Base-by-base conservation (phyloP, 1,140 invertebrate genomes). In the Stratiolaelaps scimitus region DNA sequence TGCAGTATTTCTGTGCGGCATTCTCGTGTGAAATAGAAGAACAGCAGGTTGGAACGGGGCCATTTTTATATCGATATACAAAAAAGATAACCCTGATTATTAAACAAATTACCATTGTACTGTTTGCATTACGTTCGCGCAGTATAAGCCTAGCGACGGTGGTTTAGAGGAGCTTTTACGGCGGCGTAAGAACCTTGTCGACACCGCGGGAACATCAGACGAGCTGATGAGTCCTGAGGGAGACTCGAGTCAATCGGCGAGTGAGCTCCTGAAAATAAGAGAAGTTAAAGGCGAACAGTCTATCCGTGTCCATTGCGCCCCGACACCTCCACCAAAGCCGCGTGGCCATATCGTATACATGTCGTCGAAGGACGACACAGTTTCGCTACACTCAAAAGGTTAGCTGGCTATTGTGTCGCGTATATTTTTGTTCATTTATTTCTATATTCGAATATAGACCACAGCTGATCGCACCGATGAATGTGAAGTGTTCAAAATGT, bases 111-210 rank as follows among this genome's bases (percentile, higher is more conserved):
- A 60, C 23, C 23, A 17, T 60, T 23, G 4, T 60, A 17, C 34
- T 23, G 15, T 60, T 34, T 48, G 19, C 15, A n/a, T n/a, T n/a
- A n/a, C 26, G 47, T 48, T 48, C 15, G 7, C 15, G 47, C 47
- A 60, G 53, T 60, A 60, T 34, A 60, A 60, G 20, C 26, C 26
- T 10, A 26, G 34, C 1, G 26, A 2, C 53, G 34, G 26, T 23
- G 34, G 26, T 60, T 60, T 60, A 26, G 53, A 60, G 23, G 53
- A 60, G 23, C 53, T 60, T 34, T 60, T 60, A 34, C 13, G 53
- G 23, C 17, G 34, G 20, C 53, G 53, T 23, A 60, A 34, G 23
- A 60, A 26, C 26, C 15, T 60, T 2, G 53, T 60, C 13, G 53
- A 60, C 15, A 15, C 15, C 13, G 26, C 17, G n/a, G 26, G 26